Evolutionary conservation across 2,888 invertebrate species (phyloP), one percentile per base, ranked within the genome.

Genomic region (Eristalis intricaria): DNA sequence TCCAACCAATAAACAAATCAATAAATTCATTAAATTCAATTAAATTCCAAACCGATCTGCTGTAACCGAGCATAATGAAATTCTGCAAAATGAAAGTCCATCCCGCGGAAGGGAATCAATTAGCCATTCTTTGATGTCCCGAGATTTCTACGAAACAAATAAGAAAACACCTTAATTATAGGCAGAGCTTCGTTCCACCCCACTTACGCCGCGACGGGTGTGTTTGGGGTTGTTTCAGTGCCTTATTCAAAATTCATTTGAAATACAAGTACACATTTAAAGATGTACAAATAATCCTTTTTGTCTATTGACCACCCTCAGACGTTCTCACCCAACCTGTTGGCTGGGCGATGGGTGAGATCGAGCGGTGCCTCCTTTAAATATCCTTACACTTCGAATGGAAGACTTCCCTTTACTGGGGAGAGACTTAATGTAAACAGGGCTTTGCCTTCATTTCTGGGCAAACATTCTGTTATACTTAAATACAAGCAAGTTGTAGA

Each of bases 121-220:
- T 75, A 84, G 70, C 29, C 75, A 66, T 61, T 38, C 84, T 84
- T 84, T 84, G 84, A 84, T 70, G 84, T 80, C 66, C 79, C 61
- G 56, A 65, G 70, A 19, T 75, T 84, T 76, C 75, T 80, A 80
- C 76, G 75, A 43, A 43, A 60, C n/a, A 5, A 61, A 40, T 23
- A 40, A 61, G n/a, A 61, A 29, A 38, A 61, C 26, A 75, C 58
- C 60, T 23, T 84, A 80, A 80, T 80, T 80, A 71, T 58, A 79
- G 70, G 61, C 19, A 38, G 50, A 65, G 35, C 19, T 69, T 40
- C 66, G 0, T 32, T 4, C 4, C 5, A 26, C n/a, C 11, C 40
- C 43, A 4, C 35, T 13, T 23, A 8, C 32, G 5, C 32, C 32
- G 7, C 8, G 32, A 19, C 32, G 65, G 1, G 32, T n/a, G 40